Evolutionary conservation across 1,140 invertebrate genomes (phyloP).

Genomic region (Drosophila saltans): DNA sequence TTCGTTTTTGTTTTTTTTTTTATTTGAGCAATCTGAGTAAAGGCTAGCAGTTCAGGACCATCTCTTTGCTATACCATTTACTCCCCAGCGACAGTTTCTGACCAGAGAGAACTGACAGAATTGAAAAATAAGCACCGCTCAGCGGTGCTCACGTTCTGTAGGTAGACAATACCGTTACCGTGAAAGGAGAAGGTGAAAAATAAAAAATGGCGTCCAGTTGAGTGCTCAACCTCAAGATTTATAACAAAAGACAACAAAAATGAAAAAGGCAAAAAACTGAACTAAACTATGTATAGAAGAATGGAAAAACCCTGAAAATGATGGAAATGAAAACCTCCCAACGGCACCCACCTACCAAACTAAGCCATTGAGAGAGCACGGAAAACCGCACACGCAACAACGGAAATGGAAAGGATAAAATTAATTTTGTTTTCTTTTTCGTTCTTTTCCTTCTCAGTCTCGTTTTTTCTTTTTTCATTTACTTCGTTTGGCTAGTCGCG

Average conservation of each 20-base stretch:
- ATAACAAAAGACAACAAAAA: constrained; percentile 61
- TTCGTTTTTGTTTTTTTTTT: constrained; percentile 8
- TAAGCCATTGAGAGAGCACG: constrained; percentile 11
- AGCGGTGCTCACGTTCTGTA: constrained; percentile 14
- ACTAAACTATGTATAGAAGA: not conserved
- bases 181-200: constrained; percentile 49
- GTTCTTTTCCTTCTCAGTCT: constrained; percentile 1
- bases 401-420: constrained; percentile 74
- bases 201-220: constrained; percentile 73
- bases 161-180: constrained; percentile 1
- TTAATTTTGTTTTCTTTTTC: constrained; percentile 61
- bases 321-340: constrained; percentile 47
- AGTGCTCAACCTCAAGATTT: constrained; percentile 75
- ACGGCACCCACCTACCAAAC: constrained; percentile 13
- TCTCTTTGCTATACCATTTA: constrained; percentile 15
- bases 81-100: constrained; percentile 66
- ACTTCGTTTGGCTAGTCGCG: constrained; percentile 42
- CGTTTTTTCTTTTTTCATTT: constrained; percentile 37
- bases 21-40: constrained; percentile 51
- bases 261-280: constrained; percentile 7
- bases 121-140: constrained; percentile 65
- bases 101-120: constrained; percentile 64
- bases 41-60: constrained; percentile 16
- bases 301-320: constrained; percentile 60
- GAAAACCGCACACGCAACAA: constrained; percentile 27